These are phyloP conservation scores for Chrysolina oricalcia DNA, from an alignment of 2,888 invertebrate genomes.

Conservation along the genomic window DNA sequence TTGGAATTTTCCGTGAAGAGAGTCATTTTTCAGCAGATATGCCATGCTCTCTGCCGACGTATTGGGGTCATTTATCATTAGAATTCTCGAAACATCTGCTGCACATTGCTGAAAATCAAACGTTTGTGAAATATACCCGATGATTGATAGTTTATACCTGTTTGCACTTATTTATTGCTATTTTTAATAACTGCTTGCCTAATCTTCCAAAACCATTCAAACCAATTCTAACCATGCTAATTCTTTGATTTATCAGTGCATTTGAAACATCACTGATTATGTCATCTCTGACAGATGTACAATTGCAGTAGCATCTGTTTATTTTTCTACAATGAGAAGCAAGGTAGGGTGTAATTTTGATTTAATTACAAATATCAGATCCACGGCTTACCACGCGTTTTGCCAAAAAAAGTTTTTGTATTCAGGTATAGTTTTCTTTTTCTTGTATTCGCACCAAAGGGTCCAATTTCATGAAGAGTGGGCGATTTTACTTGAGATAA, in stretches of 20 bases:
- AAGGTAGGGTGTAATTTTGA: background rate
- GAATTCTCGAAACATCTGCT: constrained; percentile 41
- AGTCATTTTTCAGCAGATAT: constrained; percentile 50
- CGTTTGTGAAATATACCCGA: background rate
- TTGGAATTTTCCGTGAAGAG: constrained; percentile 46
- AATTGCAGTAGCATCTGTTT: background rate
- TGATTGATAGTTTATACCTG: constrained; percentile 31
- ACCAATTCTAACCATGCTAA: constrained; percentile 55
- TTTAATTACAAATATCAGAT: background rate
- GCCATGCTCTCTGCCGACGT: constrained; percentile 45
- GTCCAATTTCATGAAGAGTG: too few relatives aligned
- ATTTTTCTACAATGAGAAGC: background rate
- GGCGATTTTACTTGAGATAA: too few relatives aligned
- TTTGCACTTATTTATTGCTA: constrained; percentile 50
- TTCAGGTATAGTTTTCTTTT: too few relatives aligned
- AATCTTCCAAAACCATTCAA: constrained; percentile 56
- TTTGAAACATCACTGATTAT: background rate
- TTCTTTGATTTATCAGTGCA: background rate
- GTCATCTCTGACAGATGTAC: background rate
- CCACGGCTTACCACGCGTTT: too few relatives aligned
- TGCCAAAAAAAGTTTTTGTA: too few relatives aligned
- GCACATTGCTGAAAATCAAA: constrained; percentile 42
- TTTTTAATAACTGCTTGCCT: constrained; percentile 50
- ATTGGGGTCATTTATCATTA: constrained; percentile 54
- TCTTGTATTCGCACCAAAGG: too few relatives aligned